Evolutionary conservation across 2,888 invertebrate species (phyloP).

Genomic region (Protodeltote pygarga): DNA sequence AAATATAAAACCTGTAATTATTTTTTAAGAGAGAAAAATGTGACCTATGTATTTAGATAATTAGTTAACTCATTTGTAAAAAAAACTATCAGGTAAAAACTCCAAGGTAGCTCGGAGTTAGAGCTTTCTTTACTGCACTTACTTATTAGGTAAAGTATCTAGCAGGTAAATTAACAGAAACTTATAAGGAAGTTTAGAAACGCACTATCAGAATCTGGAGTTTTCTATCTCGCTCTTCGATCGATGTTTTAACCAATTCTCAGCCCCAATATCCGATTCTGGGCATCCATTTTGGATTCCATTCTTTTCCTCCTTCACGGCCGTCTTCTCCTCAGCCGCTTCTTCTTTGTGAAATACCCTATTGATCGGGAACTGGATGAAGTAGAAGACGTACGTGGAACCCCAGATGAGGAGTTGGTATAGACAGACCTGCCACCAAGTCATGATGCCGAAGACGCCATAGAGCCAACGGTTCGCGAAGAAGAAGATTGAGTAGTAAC

Average conservation of each 20-base stretch:
- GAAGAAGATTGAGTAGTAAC: constrained; percentile 80
- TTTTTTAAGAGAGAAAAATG: too few relatives aligned
- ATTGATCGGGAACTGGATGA: constrained; percentile 73
- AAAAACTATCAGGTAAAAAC: too few relatives aligned
- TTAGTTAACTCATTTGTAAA: too few relatives aligned
- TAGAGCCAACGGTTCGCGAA: constrained; percentile 81
- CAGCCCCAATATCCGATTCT: constrained; percentile 1
- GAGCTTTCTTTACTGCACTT: too few relatives aligned
- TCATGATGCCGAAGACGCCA: constrained; percentile 82
- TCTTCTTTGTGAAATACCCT: constrained; percentile 67
- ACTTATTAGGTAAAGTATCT: too few relatives aligned
- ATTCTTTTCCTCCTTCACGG: constrained; percentile 17
- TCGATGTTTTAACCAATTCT: constrained; percentile 55
- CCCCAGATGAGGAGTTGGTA: constrained; percentile 73
- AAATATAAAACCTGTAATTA: too few relatives aligned
- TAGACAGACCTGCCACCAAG: constrained; percentile 81
- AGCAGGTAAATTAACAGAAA: too few relatives aligned
- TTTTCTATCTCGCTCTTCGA: constrained; percentile 61
- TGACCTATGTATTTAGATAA: too few relatives aligned
- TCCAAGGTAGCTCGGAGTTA: too few relatives aligned
- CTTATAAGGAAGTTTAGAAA: too few relatives aligned
- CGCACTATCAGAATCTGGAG: constrained; percentile 64
- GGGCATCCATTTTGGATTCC: constrained; percentile 19
- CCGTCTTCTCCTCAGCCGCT: constrained; percentile 3
- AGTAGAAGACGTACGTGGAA: constrained; percentile 70